Evolutionary conservation across 2,888 invertebrate genomes (phyloP).

Genomic region (Drosophila mimica): DNA sequence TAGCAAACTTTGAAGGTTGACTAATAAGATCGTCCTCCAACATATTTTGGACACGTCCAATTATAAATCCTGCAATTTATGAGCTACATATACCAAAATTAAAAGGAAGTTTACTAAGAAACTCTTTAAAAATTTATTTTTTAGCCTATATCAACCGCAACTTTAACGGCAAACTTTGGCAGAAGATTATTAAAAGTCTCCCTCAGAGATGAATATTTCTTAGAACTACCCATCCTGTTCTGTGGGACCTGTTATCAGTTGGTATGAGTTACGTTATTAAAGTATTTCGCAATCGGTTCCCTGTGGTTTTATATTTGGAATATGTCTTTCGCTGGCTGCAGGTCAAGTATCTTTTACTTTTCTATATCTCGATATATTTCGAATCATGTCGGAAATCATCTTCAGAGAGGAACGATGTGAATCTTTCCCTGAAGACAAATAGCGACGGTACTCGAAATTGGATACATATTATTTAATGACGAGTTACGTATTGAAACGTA

Average conservation of each 20-base stretch:
- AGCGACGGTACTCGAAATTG: constrained; percentile 27
- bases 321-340: background rate
- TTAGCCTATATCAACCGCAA: too few species aligned
- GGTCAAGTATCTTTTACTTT: background rate
- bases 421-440: background rate
- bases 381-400: background rate
- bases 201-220: background rate
- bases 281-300: background rate
- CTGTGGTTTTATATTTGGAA: background rate
- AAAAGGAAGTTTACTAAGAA: background rate
- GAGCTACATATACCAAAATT: background rate
- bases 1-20: too few species aligned
- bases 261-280: background rate
- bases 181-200: background rate
- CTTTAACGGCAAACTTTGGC: background rate
- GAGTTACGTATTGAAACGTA: background rate
- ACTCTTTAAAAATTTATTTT: background rate
- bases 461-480: background rate
- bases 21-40: too few species aligned
- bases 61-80: background rate
- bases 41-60: too few species aligned
- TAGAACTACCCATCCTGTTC: background rate
- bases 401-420: background rate
- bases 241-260: background rate
- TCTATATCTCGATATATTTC: background rate